Evolutionary conservation across 2,888 invertebrate species (phyloP), one percentile per base, ranked within the genome.

Genomic region (Seira sanloemensis): DNA sequence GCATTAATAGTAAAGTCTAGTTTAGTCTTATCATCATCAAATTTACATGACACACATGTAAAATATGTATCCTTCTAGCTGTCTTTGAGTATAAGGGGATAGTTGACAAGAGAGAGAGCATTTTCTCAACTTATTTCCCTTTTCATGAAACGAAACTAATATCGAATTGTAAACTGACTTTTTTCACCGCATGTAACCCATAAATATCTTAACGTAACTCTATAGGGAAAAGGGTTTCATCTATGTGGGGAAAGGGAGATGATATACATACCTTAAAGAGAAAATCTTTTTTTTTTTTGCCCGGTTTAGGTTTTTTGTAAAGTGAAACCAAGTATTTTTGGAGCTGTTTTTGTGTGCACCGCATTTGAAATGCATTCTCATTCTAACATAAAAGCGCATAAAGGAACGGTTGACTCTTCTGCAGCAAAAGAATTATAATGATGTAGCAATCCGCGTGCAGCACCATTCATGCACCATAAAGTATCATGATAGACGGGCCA

Each of bases 241-340:
- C 50, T 50, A 50, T 50, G 50, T 2, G 50, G 16, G 50, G 16
- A 50, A 7, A 50, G 50, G 50, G 50, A 50, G 16, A 50, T 37
- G 37, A 37, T 37, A 37, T 37, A n/a, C n/a, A n/a, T n/a, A 12
- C 37, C 37, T 37, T 37, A 50, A 12, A 50, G 50, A 50, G 50
- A 50, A 50, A 50, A 12, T 7, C 2, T 7, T 2, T 7, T 50
- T 50, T 7, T 1, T 7, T 2, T 7, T 50, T 50, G 50, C n/a
- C 50, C n/a, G 16, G 50, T 50, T 50, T 50, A 50, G 50, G 50
- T 50, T 50, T 50, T 16, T 50, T 50, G 50, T 50, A 50, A 78
- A 78, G 69, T 72, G 78, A 78, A 65, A 78, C 78, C 78, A 72
- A 78, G 78, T 78, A 78, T 78, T 78, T 78, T 78, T 78, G 78